Conservation (phyloP, 2,888 invertebrate species). For the Orthosia gothica region DNA sequence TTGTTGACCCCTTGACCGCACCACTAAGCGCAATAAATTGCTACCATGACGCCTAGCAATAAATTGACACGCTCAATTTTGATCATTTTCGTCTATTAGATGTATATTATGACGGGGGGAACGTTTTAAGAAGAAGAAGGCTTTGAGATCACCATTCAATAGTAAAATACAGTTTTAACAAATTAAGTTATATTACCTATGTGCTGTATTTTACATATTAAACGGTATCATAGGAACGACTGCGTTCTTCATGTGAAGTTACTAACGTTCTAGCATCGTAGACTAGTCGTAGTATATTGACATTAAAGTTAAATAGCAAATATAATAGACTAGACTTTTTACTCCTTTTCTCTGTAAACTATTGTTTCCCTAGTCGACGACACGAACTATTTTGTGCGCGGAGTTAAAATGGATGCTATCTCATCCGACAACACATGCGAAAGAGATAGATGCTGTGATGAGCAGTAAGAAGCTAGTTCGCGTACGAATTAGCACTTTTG, state of each 20-base stretch:
- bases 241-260: not conserved
- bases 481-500: no score
- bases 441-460: no score
- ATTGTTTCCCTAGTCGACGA: no score
- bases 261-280: not conserved
- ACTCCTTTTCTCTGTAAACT: no score
- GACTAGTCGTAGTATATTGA: no score
- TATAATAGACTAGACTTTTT: no score
- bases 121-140: no score
- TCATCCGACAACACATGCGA: no score
- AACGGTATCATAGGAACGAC: not conserved
- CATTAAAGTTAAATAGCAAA: no score
- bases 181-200: not conserved
- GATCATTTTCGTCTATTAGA: slow-evolving; percentile 30
- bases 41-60: slow-evolving; percentile 24
- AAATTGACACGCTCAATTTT: slow-evolving; percentile 49
- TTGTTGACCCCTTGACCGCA: slow-evolving; percentile 41
- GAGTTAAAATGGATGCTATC: no score
- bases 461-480: no score
- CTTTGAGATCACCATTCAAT: not conserved
- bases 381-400: no score
- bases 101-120: slow-evolving; percentile 11
- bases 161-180: not conserved
- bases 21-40: slow-evolving; percentile 33
- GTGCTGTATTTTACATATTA: not conserved